Evolutionary conservation across 2,797 vertebrate genomes (phyloP).

Genomic region (Smutsia gigantea): DNA sequence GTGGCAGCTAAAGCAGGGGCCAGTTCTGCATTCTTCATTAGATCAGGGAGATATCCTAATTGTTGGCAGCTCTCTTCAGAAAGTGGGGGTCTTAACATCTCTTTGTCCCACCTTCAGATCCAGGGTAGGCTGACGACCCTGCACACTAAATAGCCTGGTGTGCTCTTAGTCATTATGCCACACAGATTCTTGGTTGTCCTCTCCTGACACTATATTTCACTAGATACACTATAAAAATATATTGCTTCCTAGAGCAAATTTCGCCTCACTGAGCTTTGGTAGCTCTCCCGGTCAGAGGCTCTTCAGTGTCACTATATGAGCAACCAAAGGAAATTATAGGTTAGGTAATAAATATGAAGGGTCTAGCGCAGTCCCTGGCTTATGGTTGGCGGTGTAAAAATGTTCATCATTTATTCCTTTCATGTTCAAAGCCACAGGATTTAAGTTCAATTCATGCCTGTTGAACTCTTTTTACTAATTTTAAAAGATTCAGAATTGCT

Average conservation of each 20-base stretch:
- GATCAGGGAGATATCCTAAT: too few relatives aligned
- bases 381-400: not conserved
- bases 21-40: not conserved
- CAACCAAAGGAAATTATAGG: not conserved
- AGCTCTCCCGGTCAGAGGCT: not conserved
- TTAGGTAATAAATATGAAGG: not conserved
- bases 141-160: not conserved
- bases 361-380: not conserved
- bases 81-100: not conserved
- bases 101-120: not conserved
- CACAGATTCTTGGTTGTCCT: not conserved
- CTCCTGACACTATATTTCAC: not conserved
- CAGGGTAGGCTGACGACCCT: too few relatives aligned
- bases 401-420: not conserved
- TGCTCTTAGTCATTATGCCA: not conserved
- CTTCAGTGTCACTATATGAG: not conserved
- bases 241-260: not conserved
- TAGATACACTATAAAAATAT: not conserved
- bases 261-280: not conserved
- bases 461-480: not conserved
- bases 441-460: too few relatives aligned
- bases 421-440: not conserved
- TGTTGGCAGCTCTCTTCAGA: not conserved
- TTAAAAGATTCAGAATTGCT: not conserved
- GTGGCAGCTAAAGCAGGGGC: not conserved